A percentile compares a stretch with the other conserved stretches of the same genome.
phyloP scores from a whole-genome alignment of 2,888 invertebrate genomes.

The Embidobia sp. region DNA sequence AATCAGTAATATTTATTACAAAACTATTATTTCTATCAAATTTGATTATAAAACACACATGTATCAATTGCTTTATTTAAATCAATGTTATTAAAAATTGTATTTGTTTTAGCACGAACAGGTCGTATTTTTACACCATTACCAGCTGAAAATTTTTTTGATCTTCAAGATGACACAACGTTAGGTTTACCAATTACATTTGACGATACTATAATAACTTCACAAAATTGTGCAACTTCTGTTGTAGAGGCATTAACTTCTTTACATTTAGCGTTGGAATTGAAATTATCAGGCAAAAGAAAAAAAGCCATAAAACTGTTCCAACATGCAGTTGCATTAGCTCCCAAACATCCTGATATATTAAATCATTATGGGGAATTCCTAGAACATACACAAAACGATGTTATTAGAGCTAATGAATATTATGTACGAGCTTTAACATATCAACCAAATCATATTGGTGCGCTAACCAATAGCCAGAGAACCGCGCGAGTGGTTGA shows the following conservation, averaged over 20 bases:
- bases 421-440: constrained; percentile 93
- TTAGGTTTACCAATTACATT: constrained; percentile 66
- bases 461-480: constrained; percentile 90
- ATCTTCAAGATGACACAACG: constrained; percentile 72
- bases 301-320: constrained; percentile 93
- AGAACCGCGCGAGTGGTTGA: constrained; percentile 94
- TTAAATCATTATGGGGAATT: constrained; percentile 96
- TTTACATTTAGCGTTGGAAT: constrained; percentile 91
- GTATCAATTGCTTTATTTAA: no score
- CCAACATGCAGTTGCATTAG: constrained; percentile 94
- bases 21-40: no score
- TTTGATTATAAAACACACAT: no score
- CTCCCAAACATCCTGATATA: constrained; percentile 95
- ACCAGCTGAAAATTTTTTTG: constrained; percentile 71
- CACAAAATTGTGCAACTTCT: constrained; percentile 76
- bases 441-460: constrained; percentile 91
- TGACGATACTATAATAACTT: constrained; percentile 61
- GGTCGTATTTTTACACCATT: constrained; percentile 72
- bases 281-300: constrained; percentile 90
- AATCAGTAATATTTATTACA: no score
- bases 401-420: constrained; percentile 94
- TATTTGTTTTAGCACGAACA: constrained; percentile 29
- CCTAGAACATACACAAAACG: constrained; percentile 91
- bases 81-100: no score
- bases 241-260: constrained; percentile 91